Percentiles rank a stretch among this genome's conserved stretches.
Conservation (phyloP, 2,888 invertebrate genomes). For the Calliscelio sp. region DNA sequence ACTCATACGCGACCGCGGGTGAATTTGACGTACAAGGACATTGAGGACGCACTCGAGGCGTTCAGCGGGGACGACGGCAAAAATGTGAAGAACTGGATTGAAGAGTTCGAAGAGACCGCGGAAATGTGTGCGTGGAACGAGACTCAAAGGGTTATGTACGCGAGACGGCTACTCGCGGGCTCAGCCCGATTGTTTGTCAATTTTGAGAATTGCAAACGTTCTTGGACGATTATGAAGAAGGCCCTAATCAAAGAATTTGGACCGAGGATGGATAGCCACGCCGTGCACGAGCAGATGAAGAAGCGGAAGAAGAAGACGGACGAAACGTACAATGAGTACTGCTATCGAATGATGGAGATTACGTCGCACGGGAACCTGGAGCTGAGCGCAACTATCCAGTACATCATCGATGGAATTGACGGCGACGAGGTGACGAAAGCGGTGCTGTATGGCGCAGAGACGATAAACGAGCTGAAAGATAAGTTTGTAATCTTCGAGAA, state of each 20-base stretch:
- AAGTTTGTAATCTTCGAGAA: slow-evolving; percentile 8
- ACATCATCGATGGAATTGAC: slow-evolving; percentile 20
- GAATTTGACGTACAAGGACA: slow-evolving; percentile 56
- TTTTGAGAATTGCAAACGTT: slow-evolving; percentile 51
- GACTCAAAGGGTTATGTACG: slow-evolving; percentile 56
- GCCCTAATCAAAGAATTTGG: slow-evolving; percentile 64
- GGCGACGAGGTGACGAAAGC: slow-evolving; percentile 9
- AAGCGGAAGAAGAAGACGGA: slow-evolving; percentile 53
- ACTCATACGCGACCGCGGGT: too few species aligned
- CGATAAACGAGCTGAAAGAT: background rate
- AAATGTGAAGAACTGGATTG: slow-evolving; percentile 48
- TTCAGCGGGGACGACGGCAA: slow-evolving; percentile 41
- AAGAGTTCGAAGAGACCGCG: slow-evolving; percentile 23
- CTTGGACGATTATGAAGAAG: slow-evolving; percentile 64
- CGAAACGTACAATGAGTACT: slow-evolving; percentile 69
- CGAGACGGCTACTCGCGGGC: slow-evolving; percentile 53
- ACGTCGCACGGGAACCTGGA: slow-evolving; percentile 54
- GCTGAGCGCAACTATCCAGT: background rate
- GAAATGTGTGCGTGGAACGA: slow-evolving; percentile 39
- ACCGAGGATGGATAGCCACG: slow-evolving; percentile 60
- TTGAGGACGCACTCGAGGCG: slow-evolving; percentile 39
- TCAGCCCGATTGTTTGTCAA: slow-evolving; percentile 42
- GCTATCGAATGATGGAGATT: slow-evolving; percentile 69
- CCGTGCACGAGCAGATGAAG: slow-evolving; percentile 55
- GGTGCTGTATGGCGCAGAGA: slow-evolving; percentile 11